A percentile compares a stretch with the other conserved stretches of the same genome.
Evolutionary conservation across 2,888 invertebrate genomes (phyloP).

Genomic region (Macropis europaea): DNA sequence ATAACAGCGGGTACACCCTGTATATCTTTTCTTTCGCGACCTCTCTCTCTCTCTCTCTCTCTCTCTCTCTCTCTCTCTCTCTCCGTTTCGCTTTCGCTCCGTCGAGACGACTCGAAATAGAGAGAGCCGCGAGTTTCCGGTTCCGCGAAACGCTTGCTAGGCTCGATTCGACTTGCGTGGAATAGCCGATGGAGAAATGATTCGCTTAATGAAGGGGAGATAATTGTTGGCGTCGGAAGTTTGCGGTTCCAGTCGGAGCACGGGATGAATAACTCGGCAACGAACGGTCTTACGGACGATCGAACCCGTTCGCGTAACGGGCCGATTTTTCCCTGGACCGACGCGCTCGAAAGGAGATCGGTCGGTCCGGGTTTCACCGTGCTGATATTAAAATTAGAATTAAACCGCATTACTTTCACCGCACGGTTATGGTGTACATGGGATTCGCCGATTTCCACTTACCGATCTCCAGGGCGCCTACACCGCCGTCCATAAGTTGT

Average conservation of each 20-base stretch:
- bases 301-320: background rate
- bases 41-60: slow-evolving; percentile 18
- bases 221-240: background rate
- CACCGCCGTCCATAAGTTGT: too few relatives aligned
- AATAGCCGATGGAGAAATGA: background rate
- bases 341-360: background rate
- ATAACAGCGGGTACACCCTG: too few relatives aligned
- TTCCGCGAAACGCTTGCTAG: slow-evolving; percentile 48
- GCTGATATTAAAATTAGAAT: slow-evolving; percentile 23
- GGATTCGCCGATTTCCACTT: background rate
- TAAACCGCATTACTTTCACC: slow-evolving; percentile 24
- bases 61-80: slow-evolving; percentile 9
- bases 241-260: too few relatives aligned
- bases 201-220: background rate
- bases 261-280: background rate
- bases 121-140: slow-evolving; percentile 61
- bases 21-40: slow-evolving; percentile 16
- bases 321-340: background rate
- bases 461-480: background rate
- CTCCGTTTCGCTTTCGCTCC: slow-evolving; percentile 35
- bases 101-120: slow-evolving; percentile 55
- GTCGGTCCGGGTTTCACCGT: background rate
- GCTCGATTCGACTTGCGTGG: background rate
- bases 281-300: background rate
- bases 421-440: background rate